These are phyloP conservation scores for Carcina quercana DNA, from an alignment of 2,888 invertebrate genomes.

Conservation along the genomic window DNA sequence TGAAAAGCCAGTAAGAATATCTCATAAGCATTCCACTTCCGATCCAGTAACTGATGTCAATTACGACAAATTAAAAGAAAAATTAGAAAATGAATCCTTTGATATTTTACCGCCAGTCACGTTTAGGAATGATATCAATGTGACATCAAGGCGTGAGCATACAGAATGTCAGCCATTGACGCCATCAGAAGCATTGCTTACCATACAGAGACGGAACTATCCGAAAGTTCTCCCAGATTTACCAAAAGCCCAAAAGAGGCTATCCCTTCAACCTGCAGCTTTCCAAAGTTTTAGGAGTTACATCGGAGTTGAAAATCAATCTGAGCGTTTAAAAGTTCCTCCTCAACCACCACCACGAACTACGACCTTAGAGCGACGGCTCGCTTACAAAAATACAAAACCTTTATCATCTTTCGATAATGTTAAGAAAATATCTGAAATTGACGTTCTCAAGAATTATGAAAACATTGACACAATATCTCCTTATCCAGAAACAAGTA, in stretches of 20 bases:
- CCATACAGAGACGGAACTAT: constrained; percentile 85
- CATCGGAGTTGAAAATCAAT: constrained; percentile 37
- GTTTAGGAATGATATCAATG: constrained; percentile 79
- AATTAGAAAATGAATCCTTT: constrained; percentile 34
- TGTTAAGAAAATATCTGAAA: constrained; percentile 35
- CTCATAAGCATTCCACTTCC: constrained; percentile 79
- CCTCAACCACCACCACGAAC: constrained; percentile 86
- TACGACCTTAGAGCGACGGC: constrained; percentile 78
- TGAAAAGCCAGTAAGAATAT: constrained; percentile 62
- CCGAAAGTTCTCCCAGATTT: constrained; percentile 91
- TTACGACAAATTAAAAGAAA: constrained; percentile 49
- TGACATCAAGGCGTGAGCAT: constrained; percentile 80
- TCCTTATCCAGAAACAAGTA: constrained; percentile 21
- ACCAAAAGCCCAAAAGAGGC: constrained; percentile 74
- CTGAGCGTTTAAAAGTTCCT: constrained; percentile 63
- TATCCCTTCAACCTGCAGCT: constrained; percentile 76
- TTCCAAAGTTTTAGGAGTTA: constrained; percentile 55
- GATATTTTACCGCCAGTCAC: constrained; percentile 59
- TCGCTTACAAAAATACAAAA: constrained; percentile 57
- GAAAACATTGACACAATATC: constrained; percentile 52
- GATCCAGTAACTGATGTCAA: constrained; percentile 79
- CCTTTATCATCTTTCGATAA: constrained; percentile 53
- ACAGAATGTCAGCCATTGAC: constrained; percentile 57
- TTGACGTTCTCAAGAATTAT: constrained; percentile 34
- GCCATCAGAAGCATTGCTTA: constrained; percentile 81